A percentile compares a stretch with the other conserved stretches of the same genome.
Conservation (phyloP, 37 sponge, comb jelly and placozoan genomes). For the Tethya wilhelma region DNA sequence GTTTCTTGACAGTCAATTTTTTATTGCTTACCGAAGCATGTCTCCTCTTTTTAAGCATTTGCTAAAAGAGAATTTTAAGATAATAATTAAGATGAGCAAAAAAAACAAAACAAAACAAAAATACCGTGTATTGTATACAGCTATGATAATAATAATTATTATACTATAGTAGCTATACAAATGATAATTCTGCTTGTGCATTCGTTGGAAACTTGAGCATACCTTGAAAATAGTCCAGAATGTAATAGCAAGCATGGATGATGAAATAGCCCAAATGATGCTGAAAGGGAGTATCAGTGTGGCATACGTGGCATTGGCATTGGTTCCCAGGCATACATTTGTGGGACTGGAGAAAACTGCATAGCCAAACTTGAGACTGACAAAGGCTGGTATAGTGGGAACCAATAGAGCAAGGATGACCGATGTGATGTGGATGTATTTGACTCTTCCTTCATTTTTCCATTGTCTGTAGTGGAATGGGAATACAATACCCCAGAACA, state of each 20-base stretch:
- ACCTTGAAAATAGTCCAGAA: slow-evolving; percentile 26
- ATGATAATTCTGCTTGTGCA: no score
- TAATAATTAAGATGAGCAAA: not conserved
- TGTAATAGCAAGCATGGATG: slow-evolving; percentile 22
- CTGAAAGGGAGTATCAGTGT: slow-evolving; percentile 24
- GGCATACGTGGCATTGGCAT: not conserved
- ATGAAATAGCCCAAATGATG: not conserved
- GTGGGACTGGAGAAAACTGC: not conserved
- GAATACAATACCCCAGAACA: slow-evolving; percentile 26
- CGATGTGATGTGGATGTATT: slow-evolving; percentile 34
- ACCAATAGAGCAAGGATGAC: slow-evolving; percentile 41
- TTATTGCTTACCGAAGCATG: not conserved
- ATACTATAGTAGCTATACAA: not conserved
- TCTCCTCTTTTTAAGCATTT: not conserved
- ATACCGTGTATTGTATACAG: not conserved
- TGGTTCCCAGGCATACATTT: not conserved
- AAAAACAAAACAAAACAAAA: not conserved
- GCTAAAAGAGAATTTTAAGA: not conserved
- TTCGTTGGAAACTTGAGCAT: not conserved
- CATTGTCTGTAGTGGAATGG: slow-evolving; percentile 5
- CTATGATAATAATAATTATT: not conserved
- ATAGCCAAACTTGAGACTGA: not conserved
- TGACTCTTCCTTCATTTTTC: not conserved
- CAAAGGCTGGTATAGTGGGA: slow-evolving; percentile 4
- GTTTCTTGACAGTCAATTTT: no score